These are phyloP conservation scores for Scrobipalpa atriplicella DNA, from an alignment of 2,888 invertebrate species.

Conservation along the genomic window DNA sequence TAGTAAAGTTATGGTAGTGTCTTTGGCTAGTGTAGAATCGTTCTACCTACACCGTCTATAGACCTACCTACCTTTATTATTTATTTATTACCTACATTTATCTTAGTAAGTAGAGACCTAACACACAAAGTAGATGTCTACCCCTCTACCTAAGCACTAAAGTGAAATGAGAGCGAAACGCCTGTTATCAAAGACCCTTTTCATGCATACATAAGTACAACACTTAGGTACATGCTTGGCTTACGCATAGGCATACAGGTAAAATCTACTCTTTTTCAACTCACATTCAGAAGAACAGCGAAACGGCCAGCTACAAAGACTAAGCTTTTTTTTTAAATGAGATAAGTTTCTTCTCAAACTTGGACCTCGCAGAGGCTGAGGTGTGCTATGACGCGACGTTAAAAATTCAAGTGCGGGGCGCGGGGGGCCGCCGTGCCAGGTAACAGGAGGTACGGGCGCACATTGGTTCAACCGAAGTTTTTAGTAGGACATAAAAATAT, in stretches of 20 bases:
- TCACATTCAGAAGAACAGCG: slow-evolving; percentile 3
- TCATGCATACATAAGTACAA: neutral
- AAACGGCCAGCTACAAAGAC: neutral
- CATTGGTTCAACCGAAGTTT: slow-evolving; percentile 41
- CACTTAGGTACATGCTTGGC: neutral
- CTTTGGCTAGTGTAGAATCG: too few species aligned
- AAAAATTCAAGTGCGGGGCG: slow-evolving; percentile 40
- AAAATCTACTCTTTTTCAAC: neutral
- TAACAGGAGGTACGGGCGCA: slow-evolving; percentile 79
- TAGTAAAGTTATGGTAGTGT: too few species aligned
- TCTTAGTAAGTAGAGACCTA: neutral
- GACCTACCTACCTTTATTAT: too few species aligned
- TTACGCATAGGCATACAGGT: neutral
- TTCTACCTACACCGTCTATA: too few species aligned
- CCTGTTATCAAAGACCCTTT: neutral
- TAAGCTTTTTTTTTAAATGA: neutral
- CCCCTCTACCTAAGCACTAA: neutral
- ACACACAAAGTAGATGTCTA: neutral
- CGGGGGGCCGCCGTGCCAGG: slow-evolving; percentile 69
- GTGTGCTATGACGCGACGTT: slow-evolving; percentile 20
- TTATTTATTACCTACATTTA: too few species aligned
- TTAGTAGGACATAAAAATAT: neutral
- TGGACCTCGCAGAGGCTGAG: slow-evolving; percentile 12
- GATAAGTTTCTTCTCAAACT: slow-evolving; percentile 18
- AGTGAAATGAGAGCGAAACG: neutral